Percentiles rank a stretch among this genome's conserved stretches.
These are phyloP conservation scores for Platichthys flesus DNA, from an alignment of 2,113 vertebrate genomes.

Conservation along the genomic window DNA sequence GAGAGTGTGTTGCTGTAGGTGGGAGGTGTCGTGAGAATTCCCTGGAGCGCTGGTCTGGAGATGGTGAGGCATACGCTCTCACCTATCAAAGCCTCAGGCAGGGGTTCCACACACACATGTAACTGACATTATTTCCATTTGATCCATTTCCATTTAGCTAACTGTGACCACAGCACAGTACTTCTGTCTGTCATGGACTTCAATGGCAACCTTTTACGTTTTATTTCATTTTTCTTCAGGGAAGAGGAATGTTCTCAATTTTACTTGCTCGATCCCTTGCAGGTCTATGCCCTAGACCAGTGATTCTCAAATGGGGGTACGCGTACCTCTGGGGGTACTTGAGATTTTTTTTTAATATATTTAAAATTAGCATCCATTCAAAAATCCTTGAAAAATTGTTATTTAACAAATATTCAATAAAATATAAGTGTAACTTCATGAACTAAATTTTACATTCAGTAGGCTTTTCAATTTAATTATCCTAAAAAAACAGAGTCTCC, in stretches of 20 bases:
- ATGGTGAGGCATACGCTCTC: slow-evolving; percentile 74
- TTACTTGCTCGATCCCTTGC: background rate
- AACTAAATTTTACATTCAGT: too few relatives aligned
- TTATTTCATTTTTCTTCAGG: background rate
- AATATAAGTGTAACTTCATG: too few relatives aligned
- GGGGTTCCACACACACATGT: slow-evolving; percentile 71
- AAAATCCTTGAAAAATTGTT: too few relatives aligned
- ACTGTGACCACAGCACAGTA: slow-evolving; percentile 42
- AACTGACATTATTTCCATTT: slow-evolving; percentile 81
- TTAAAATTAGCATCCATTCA: too few relatives aligned
- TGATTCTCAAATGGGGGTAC: too few relatives aligned
- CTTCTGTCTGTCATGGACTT: background rate
- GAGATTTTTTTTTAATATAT: too few relatives aligned
- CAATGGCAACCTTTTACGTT: background rate
- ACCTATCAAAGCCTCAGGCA: slow-evolving; percentile 81
- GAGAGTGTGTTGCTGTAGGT: slow-evolving; percentile 42
- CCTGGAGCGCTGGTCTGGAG: slow-evolving; percentile 67
- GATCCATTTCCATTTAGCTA: slow-evolving; percentile 63
- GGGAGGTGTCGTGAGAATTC: slow-evolving; percentile 73
- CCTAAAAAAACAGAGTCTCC: too few relatives aligned
- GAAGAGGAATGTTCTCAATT: background rate
- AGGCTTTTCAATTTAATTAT: too few relatives aligned
- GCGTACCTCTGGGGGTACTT: too few relatives aligned
- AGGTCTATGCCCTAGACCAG: background rate
- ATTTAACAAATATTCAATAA: too few relatives aligned